A percentile compares a stretch with the other conserved stretches of the same genome.
Evolutionary conservation across 2,888 invertebrate genomes (phyloP).

Genomic region (Xylocampa areola): DNA sequence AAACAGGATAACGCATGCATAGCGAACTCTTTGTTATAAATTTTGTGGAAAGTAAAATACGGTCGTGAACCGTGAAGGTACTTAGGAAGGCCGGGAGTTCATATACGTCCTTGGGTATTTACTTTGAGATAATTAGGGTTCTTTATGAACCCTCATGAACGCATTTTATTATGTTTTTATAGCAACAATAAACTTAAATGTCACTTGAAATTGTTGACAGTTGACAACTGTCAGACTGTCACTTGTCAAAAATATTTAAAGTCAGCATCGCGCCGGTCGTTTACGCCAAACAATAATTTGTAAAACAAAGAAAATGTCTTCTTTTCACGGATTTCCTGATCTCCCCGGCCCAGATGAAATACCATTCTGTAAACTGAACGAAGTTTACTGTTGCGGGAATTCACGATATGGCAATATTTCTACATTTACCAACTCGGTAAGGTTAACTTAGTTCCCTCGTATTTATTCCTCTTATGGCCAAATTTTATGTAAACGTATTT

Average conservation of each 20-base stretch:
- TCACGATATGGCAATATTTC: constrained; percentile 88
- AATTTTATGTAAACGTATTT: background rate
- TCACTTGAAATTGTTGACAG: constrained; percentile 3
- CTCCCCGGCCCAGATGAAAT: constrained; percentile 87
- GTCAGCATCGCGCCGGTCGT: constrained; percentile 51
- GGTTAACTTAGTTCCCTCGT: constrained; percentile 69
- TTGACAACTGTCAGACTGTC: background rate
- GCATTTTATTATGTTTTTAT: background rate
- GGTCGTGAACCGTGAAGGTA: too few relatives aligned
- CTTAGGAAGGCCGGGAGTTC: too few relatives aligned
- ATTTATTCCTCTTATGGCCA: background rate
- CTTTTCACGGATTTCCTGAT: constrained; percentile 87
- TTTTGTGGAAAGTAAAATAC: too few relatives aligned
- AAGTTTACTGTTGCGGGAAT: constrained; percentile 90
- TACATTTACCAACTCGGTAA: constrained; percentile 90
- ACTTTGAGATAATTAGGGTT: too few relatives aligned
- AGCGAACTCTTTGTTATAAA: too few relatives aligned
- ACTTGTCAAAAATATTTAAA: constrained; percentile 37
- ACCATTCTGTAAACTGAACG: constrained; percentile 91
- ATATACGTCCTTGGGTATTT: too few relatives aligned
- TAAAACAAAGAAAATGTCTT: constrained; percentile 80
- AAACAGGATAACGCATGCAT: too few relatives aligned
- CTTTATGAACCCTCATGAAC: background rate
- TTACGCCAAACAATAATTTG: constrained; percentile 21
- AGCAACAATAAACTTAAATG: constrained; percentile 1